Percentiles rank a stretch among this genome's conserved stretches.
phyloP scores from a whole-genome alignment of 2,113 vertebrate genomes.

The Trematocara macrostoma region DNA sequence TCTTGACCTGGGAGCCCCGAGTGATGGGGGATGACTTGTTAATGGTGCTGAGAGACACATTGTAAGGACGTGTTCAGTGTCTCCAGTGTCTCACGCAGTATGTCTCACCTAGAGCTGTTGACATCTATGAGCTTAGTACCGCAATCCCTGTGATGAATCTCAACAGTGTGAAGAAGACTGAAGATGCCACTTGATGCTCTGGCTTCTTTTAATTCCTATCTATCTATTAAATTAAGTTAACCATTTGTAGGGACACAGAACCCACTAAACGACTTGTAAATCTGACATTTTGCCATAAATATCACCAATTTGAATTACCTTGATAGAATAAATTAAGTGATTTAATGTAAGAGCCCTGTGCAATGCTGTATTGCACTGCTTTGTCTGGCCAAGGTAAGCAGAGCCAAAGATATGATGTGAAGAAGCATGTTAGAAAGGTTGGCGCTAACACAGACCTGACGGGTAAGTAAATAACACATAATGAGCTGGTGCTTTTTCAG shows the following conservation, averaged over 20 bases:
- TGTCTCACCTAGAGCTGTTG: conserved; percentile 33
- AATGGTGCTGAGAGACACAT: conserved; percentile 32
- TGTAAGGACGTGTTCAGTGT: conserved; percentile 38
- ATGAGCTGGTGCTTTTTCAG: conserved; percentile 26
- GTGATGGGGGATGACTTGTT: conserved; percentile 28
- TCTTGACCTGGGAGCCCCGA: conserved; percentile 16
- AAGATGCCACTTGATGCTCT: not conserved
- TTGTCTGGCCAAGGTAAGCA: not conserved
- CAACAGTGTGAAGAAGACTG: not conserved
- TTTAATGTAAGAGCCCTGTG: not conserved
- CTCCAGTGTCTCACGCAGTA: conserved; percentile 1
- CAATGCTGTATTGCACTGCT: not conserved
- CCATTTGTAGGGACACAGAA: not conserved
- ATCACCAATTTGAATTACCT: not conserved
- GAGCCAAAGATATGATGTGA: not conserved
- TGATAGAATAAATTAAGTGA: not conserved
- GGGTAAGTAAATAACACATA: conserved; percentile 25
- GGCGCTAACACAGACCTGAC: conserved; percentile 10
- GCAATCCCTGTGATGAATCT: not conserved
- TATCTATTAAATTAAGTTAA: not conserved
- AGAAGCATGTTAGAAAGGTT: not conserved
- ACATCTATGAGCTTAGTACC: conserved; percentile 14
- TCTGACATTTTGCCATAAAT: not conserved
- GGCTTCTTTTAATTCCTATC: not conserved
- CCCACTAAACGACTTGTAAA: not conserved